Base-by-base conservation (phyloP, 53 echinoderm and acorn worm genomes). In the Luidia sarsii region DNA sequence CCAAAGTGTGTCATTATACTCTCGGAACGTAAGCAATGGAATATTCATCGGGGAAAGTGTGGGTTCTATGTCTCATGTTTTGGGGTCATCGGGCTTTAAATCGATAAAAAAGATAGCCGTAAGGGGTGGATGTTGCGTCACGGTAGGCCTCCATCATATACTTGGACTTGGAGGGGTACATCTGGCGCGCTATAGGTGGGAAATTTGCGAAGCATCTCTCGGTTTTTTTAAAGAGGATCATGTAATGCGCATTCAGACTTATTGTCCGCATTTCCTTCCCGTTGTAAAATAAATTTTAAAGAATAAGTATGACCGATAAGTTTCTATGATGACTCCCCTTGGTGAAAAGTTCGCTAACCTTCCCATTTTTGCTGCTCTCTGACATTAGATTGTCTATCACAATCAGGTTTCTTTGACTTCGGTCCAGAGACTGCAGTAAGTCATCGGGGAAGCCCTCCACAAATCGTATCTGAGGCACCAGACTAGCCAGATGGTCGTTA, bases 271-370 rank as follows among this genome's bases (percentile, higher is more conserved):
- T 73, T 53, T 90, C 87, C 57, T 77, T 70, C 20, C 88, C 86
- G 30, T 81, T 79, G 21, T 88, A 68, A 48, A 90, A 90, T 11
- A 90, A 70, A 56, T 90, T 90, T 69, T 94, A 84, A 65, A 50
- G 75, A 0, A 93, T 75, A 18, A 83, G 64, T 33, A 89, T 90
- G 3, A 93, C 87, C 0, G 90, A 90, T 1, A 93, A 39, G 35
- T 93, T 93, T 31, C 65, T 81, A 31, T 90, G 87, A 74, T 93
- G 90, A 80, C 89, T 86, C 0, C 80, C 89, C 79, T 89, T 82
- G 20, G 85, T 89, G 63, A 92, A 92, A 1, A 92, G 64, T 31
- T 86, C 66, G 0, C 65, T 50, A 7, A 93, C 55, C 55, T 72
- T 50, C 50, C 82, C 55, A 80, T 84, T 87, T 23, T 83, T 68